These are phyloP conservation scores for Hoplostethus mediterraneus DNA, from an alignment of 2,797 vertebrate species.

Conservation along the genomic window DNA sequence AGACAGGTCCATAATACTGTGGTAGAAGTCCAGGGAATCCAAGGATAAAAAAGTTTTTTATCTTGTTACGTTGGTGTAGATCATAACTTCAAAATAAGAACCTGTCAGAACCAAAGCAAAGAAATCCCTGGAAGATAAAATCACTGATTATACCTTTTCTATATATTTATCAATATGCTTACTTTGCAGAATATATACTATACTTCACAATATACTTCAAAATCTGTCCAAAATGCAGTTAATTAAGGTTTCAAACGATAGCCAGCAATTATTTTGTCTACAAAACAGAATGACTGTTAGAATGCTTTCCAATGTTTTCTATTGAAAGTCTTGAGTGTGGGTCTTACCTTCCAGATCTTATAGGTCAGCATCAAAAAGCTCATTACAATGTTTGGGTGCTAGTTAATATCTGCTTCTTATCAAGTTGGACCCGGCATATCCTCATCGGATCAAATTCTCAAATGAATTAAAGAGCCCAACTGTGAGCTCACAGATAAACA, in stretches of 20 bases:
- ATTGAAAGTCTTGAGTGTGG: no score
- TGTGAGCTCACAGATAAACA: not conserved
- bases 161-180: no score
- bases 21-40: slow-evolving; percentile 79
- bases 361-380: not conserved
- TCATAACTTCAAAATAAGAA: slow-evolving; percentile 30
- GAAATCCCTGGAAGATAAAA: not conserved
- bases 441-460: slow-evolving; percentile 17
- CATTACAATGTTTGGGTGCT: not conserved
- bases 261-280: no score
- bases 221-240: no score
- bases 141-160: no score
- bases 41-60: slow-evolving; percentile 73
- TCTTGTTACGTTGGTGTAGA: slow-evolving; percentile 48
- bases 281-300: no score
- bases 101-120: not conserved
- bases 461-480: not conserved
- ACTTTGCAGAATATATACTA: no score
- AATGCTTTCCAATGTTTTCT: no score
- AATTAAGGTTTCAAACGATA: no score
- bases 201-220: no score
- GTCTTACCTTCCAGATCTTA: not conserved
- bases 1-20: slow-evolving; percentile 58
- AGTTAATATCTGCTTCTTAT: slow-evolving; percentile 21
- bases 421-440: not conserved